Evolutionary conservation across 2,888 invertebrate species (phyloP).

Genomic region (Cataglyphis rosenhaueri): DNA sequence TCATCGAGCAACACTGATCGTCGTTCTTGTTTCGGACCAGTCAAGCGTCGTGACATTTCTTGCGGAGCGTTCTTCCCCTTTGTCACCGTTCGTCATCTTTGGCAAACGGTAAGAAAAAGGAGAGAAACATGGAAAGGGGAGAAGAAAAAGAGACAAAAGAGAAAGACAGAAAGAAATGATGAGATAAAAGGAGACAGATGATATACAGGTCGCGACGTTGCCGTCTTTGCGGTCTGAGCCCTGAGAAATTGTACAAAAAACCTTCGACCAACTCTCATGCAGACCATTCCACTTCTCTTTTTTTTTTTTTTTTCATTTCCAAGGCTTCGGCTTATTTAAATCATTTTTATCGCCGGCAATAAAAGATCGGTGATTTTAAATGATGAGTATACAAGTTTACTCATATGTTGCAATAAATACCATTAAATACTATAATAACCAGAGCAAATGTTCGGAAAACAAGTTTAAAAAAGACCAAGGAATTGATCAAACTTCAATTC

Average conservation of each 20-base stretch:
- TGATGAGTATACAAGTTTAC: background rate
- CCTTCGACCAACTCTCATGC: constrained; percentile 72
- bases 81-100: constrained; percentile 70
- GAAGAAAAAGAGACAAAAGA: constrained; percentile 35
- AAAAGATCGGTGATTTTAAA: background rate
- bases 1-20: background rate
- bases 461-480: background rate
- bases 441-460: background rate
- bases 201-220: constrained; percentile 78
- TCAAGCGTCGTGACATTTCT: constrained; percentile 33
- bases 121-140: constrained; percentile 56
- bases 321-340: background rate
- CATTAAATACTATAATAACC: background rate
- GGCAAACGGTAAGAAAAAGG: constrained; percentile 49
- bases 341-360: background rate
- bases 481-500: background rate
- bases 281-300: constrained; percentile 68
- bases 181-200: constrained; percentile 46
- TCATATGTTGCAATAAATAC: background rate
- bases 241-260: constrained; percentile 82
- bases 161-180: constrained; percentile 43
- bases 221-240: constrained; percentile 76
- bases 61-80: background rate
- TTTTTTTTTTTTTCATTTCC: constrained; percentile 2
- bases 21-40: background rate